Base-by-base conservation (phyloP, 2,797 vertebrate genomes). In the Callimico goeldii region DNA sequence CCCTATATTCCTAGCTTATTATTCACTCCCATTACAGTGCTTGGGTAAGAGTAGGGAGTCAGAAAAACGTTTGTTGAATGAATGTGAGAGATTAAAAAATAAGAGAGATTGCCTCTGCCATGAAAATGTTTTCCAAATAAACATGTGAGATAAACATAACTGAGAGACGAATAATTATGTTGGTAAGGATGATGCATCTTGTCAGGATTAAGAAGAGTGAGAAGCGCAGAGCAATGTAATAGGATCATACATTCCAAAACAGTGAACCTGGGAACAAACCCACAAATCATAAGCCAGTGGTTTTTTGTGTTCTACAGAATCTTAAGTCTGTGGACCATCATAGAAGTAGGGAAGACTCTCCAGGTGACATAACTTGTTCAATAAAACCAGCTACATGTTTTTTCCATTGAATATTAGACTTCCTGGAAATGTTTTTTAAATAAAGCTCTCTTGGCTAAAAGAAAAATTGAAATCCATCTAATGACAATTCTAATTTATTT, bases 61-160 rank as follows among this genome's bases (percentile, higher is more conserved):
- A 80, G 55, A 52, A 85, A 85, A 58, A 15, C 11, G 5, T 55
- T 52, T 52, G 46, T 14, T 41, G 73, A 87, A 15, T 91, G 30
- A 87, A 52, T 7, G 6, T 79, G 26, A 39, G 20, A 46, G n/a
- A 36, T 64, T 58, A 58, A 61, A 19, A 93, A 88, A 39, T 75
- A 86, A 76, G 36, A 13, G 14, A 46, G 22, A 81, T 30, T 76
- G 19, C 70, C 30, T 48, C 10, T 91, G 15, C 7, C 75, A n/a
- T 43, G 43, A 81, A 95, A 88, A 39, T 84, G 17, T 83, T 92
- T 93, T 48, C 52, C 24, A 41, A 82, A 84, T 83, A 82, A 87
- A 73, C 46, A 4, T 4, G 48, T 55, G 50, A 82, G 22, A 43
- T 77, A 82, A 96, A 46, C 33, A 79, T 4, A 75, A 36, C 15